Base-by-base conservation (phyloP, 2,888 invertebrate genomes). In the Acanthosoma haemorrhoidale region DNA sequence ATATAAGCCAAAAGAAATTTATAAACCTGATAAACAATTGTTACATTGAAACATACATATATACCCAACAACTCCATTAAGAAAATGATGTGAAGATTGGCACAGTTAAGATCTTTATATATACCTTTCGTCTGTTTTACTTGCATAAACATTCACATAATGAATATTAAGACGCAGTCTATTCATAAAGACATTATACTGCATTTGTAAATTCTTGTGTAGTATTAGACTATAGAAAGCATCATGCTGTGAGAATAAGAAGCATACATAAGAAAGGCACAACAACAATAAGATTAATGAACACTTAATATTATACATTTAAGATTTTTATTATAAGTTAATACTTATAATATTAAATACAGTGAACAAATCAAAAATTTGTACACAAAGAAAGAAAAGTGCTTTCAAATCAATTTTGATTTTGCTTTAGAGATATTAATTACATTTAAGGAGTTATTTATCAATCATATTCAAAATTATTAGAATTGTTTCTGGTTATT, bases 241-340 rank as follows among this genome's bases (percentile, higher is more conserved):
- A 61, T 61, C 21, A 34, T 61, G 34, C 32, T 34, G 61, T 61
- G 15, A 61, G 61, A 63, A 63, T 29, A 29, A 21, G 25, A 63
- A 63, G 39, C 39, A 63, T 38, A 38, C 25, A n/a, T 63, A 57
- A 70, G 72, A 72, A 72, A 72, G 72, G 72, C 72, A 72, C 72
- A 72, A 70, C 70, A 70, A 70, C 68, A 61, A 71, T 70, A 64
- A 67, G 67, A 68, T 51, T 72, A 69, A 61, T 72, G 72, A 72
- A 72, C 70, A 72, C 72, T 60, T 57, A 70, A 64, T 18, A 57
- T 34, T 41, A 43, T 16, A 38, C 15, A 32, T 69, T 39, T 63
- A 29, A 39, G 58, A 38, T 67, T 36, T 21, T 31, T 68, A 15
- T 21, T 41, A 29, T 31, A 39, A 59, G 21, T 41, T 63, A 63